Evolutionary conservation across 1,140 invertebrate genomes (phyloP).

Genomic region (Drosophila rufa): DNA sequence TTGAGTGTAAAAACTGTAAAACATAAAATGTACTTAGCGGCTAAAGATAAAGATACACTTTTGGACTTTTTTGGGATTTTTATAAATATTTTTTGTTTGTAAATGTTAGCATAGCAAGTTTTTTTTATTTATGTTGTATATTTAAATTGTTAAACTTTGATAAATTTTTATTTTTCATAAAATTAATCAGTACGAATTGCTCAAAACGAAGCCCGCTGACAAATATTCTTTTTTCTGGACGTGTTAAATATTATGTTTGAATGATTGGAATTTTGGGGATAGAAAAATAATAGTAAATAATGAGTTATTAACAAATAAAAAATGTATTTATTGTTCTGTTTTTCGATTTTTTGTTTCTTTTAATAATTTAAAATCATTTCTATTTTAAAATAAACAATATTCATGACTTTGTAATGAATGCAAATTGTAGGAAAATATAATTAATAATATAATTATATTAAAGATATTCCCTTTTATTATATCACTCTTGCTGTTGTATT

Average conservation of each 20-base stretch:
- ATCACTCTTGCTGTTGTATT: too few relatives aligned
- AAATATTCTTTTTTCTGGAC: neutral
- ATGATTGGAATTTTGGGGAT: neutral
- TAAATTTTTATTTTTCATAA: constrained; percentile 38
- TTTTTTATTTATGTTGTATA: constrained; percentile 42
- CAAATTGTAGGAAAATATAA: too few relatives aligned
- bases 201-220: constrained; percentile 27
- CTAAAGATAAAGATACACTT: constrained; percentile 49
- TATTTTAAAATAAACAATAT: too few relatives aligned
- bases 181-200: constrained; percentile 77
- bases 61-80: constrained; percentile 37
- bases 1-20: constrained; percentile 64
- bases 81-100: constrained; percentile 42
- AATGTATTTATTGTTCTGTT: too few relatives aligned
- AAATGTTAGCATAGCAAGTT: constrained; percentile 51
- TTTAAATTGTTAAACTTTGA: constrained; percentile 54
- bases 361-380: too few relatives aligned
- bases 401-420: neutral
- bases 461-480: neutral
- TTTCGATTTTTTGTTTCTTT: too few relatives aligned
- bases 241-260: neutral
- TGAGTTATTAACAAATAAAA: neutral
- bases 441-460: neutral
- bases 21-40: constrained; percentile 60
- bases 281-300: neutral